Base-by-base conservation (phyloP, 2,797 vertebrate species). In the Adelosebastes latens region DNA sequence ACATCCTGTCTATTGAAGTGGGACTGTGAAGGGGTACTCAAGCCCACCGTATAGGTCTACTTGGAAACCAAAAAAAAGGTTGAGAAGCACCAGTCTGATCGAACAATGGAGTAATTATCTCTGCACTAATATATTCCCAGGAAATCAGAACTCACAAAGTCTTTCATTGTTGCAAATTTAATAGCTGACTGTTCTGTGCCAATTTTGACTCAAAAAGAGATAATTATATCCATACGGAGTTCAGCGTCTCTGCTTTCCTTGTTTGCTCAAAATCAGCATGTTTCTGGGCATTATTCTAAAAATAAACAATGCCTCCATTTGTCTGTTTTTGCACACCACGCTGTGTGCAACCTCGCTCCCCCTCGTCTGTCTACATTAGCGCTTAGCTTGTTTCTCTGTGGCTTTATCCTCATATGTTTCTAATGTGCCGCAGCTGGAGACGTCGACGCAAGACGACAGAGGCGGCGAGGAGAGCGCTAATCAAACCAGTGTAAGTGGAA, bases 401-500 rank as follows among this genome's bases (percentile, higher is more conserved):
- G 82, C 87, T 84, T 56, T 63, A 81, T 72, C 32, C 75, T 91
- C 75, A 78, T 66, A 22, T 87, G 82, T 90, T 85, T 91, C 82
- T 89, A 66, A 85, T 89, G 80, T 39, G 75, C 60, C 72, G 42
- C 86, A 96, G 95, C 92, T 95, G 82, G 95, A 95, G 87, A 91
- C 81, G 68, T 81, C 85, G 20, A 91, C 91, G 53, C 86, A 92
- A 82, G 95, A 96, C 53, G 94, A 96, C 81, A 87, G 91, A 89
- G 92, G 91, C 77, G 85, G 88, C 60, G 92, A 97, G 72, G 89
- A 94, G 34, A 74, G 49, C 75, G 81, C 95, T 80, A 92, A 94
- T 87, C 94, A 95, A 87, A 87, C 93, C 61, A 95, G 78, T 24
- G 94, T 96, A 94, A 96, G 95, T 95, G 58, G 27, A 67, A 77